These are phyloP conservation scores for Pseudonaja textilis DNA, from an alignment of 2,113 vertebrate genomes.

Conservation along the genomic window DNA sequence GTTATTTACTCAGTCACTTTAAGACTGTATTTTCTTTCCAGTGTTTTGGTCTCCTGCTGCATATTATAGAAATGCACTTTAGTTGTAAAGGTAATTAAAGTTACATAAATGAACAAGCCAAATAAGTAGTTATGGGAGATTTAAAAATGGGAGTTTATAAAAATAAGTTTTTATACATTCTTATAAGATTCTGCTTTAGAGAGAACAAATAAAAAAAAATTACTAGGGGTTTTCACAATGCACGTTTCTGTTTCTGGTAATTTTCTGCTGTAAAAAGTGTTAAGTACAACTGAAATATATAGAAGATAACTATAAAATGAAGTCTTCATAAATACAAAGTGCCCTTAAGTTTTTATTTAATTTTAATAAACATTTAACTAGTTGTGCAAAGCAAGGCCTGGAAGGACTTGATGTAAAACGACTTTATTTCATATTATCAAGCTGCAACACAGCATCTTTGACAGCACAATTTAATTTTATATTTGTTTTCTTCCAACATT, in stretches of 20 bases:
- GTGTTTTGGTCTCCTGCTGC: constrained; percentile 74
- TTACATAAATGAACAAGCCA: constrained; percentile 72
- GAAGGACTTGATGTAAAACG: constrained; percentile 65
- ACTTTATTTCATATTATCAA: constrained; percentile 59
- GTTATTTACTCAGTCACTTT: constrained; percentile 71
- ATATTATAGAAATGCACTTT: constrained; percentile 66
- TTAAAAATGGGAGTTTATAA: constrained; percentile 73
- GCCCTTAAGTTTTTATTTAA: constrained; percentile 68
- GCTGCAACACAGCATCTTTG: constrained; percentile 49
- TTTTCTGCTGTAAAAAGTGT: constrained; percentile 50
- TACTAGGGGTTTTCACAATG: constrained; percentile 69
- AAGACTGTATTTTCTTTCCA: constrained; percentile 75
- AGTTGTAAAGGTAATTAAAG: constrained; percentile 64
- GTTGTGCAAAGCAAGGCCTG: constrained; percentile 72
- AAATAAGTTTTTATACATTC: constrained; percentile 64
- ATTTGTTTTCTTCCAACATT: constrained; percentile 68
- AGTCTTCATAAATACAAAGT: constrained; percentile 67
- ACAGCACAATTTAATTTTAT: constrained; percentile 56
- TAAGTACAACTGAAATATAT: constrained; percentile 68
- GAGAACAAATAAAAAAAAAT: constrained; percentile 66
- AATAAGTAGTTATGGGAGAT: constrained; percentile 64
- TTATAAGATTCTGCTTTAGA: constrained; percentile 62
- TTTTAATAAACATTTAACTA: constrained; percentile 64
- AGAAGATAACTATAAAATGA: constrained; percentile 68
- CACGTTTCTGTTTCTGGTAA: constrained; percentile 68